phyloP scores from a whole-genome alignment of 2,888 invertebrate species.

The Habroteleia sp. region DNA sequence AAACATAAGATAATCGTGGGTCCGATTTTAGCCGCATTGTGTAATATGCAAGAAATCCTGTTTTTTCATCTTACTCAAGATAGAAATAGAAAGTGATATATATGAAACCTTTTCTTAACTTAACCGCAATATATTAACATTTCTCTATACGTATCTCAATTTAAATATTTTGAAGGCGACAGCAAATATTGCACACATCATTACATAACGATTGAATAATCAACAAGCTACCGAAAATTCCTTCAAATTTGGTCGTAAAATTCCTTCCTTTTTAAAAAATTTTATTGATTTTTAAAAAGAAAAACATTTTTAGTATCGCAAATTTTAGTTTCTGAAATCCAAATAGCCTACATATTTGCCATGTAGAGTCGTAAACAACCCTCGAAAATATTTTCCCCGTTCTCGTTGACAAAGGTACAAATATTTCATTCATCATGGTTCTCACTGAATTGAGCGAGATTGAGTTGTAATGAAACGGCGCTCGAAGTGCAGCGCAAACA shows the following conservation, averaged over 20 bases:
- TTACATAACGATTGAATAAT: conserved; percentile 19
- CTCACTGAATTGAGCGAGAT: conserved; percentile 10
- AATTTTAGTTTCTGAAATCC: too few relatives aligned
- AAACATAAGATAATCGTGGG: neutral
- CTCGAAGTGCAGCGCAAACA: conserved; percentile 38
- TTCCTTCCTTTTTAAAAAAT: too few relatives aligned
- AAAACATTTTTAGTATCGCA: too few relatives aligned
- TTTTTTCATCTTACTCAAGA: neutral
- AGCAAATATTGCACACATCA: conserved; percentile 17
- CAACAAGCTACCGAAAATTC: conserved; percentile 1
- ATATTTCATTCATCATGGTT: conserved; percentile 11
- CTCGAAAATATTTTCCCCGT: too few relatives aligned
- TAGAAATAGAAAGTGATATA: conserved; percentile 25
- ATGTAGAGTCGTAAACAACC: too few relatives aligned
- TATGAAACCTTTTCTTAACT: conserved; percentile 22
- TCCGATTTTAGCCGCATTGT: neutral
- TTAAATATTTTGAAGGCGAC: conserved; percentile 27
- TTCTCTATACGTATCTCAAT: conserved; percentile 20
- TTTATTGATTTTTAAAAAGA: too few relatives aligned
- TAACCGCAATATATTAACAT: conserved; percentile 17
- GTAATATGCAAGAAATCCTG: conserved; percentile 14
- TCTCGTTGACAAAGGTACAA: too few relatives aligned
- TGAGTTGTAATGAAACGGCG: conserved; percentile 39
- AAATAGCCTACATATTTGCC: too few relatives aligned
- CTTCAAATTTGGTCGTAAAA: neutral